Conservation (phyloP, 2,113 vertebrate species). For the Ceyx margarethae region DNA sequence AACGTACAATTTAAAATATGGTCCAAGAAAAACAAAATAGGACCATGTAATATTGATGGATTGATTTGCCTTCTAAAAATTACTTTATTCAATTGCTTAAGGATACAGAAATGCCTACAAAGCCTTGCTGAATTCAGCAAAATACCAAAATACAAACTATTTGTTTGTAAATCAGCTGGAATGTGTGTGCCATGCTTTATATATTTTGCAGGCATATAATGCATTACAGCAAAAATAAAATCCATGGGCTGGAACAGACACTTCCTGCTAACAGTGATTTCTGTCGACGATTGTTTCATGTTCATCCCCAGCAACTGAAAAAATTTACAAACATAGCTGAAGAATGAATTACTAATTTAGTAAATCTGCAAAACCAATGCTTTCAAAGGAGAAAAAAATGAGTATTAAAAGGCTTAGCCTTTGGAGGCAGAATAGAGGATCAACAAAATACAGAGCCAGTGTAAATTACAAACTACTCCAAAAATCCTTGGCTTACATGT, state of each 20-base stretch:
- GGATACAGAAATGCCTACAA: conserved; percentile 29
- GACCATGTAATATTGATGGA: conserved; percentile 44
- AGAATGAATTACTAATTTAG: conserved; percentile 63
- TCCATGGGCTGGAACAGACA: neutral
- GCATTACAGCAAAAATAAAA: conserved; percentile 37
- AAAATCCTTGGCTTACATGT: conserved; percentile 58
- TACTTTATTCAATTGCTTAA: conserved; percentile 40
- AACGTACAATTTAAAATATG: conserved; percentile 69
- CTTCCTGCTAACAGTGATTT: conserved; percentile 22
- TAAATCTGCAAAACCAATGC: conserved; percentile 58
- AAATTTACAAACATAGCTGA: conserved; percentile 44
- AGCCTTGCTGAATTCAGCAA: conserved; percentile 32
- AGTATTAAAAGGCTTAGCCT: conserved; percentile 54
- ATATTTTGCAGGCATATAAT: neutral
- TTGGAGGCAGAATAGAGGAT: conserved; percentile 52
- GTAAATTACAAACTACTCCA: conserved; percentile 58
- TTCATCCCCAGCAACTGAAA: conserved; percentile 34
- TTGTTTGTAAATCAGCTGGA: conserved; percentile 34
- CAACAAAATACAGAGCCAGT: conserved; percentile 51
- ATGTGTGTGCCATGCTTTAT: neutral
- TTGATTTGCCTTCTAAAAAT: conserved; percentile 47
- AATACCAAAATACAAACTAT: conserved; percentile 14
- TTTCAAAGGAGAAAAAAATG: conserved; percentile 32
- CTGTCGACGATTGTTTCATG: conserved; percentile 58
- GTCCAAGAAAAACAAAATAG: conserved; percentile 63